Evolutionary conservation across 1,140 invertebrate genomes (phyloP).

Genomic region (Drosophila arawakana): DNA sequence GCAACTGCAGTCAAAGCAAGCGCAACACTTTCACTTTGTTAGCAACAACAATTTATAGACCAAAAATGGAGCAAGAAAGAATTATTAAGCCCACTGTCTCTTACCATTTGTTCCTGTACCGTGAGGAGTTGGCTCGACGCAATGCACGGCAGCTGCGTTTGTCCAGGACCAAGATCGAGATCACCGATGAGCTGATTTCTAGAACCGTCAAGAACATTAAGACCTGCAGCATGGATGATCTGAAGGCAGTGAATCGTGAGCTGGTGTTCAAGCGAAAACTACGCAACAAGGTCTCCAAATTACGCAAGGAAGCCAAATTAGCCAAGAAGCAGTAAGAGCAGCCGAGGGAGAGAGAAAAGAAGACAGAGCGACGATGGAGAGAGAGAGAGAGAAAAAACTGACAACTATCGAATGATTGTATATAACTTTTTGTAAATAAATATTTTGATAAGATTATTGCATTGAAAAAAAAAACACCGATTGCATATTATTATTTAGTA

Average conservation of each 20-base stretch:
- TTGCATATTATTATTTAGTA: conserved; percentile 31
- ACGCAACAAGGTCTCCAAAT: conserved; percentile 59
- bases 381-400: no score
- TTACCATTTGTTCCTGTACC: conserved; percentile 74
- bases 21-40: conserved; percentile 45
- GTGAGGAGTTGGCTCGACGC: conserved; percentile 63
- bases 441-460: conserved; percentile 63
- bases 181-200: conserved; percentile 75
- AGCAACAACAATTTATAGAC: not conserved
- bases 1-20: conserved; percentile 44
- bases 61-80: conserved; percentile 61
- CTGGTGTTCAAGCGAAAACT: conserved; percentile 72
- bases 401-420: conserved; percentile 7
- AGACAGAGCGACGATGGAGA: not conserved
- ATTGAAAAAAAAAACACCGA: conserved; percentile 48
- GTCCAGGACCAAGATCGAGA: conserved; percentile 70
- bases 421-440: conserved; percentile 68
- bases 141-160: conserved; percentile 66
- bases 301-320: conserved; percentile 57
- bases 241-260: conserved; percentile 73
- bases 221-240: conserved; percentile 73
- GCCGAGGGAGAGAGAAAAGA: not conserved
- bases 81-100: conserved; percentile 60
- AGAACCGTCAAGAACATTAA: conserved; percentile 70
- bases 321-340: not conserved